phyloP scores from a whole-genome alignment of 2,888 invertebrate genomes.

The Epirrhoe tristata region DNA sequence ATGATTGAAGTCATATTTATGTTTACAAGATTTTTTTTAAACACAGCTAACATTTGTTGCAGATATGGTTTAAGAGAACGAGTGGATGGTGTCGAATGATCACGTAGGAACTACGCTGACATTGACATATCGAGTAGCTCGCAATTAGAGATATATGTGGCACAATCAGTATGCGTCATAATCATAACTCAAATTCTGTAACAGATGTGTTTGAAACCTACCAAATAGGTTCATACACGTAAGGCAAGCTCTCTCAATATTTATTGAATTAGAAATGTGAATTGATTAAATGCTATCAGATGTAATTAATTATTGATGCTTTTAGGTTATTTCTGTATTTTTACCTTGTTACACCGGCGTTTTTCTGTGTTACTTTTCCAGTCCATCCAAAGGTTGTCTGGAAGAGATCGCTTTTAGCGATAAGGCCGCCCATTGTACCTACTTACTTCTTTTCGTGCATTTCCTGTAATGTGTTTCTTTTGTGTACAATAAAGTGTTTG shows the following conservation, averaged over 20 bases:
- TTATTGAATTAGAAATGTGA: not conserved
- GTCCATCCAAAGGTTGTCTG: too few relatives aligned
- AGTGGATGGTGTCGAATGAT: conserved; percentile 24
- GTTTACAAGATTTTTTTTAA: too few relatives aligned
- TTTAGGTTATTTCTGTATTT: too few relatives aligned
- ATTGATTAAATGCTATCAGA: not conserved
- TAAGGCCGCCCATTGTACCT: too few relatives aligned
- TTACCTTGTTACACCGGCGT: too few relatives aligned
- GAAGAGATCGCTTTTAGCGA: too few relatives aligned
- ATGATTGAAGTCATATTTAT: too few relatives aligned
- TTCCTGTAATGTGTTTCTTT: too few relatives aligned
- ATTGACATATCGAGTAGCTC: conserved; percentile 32
- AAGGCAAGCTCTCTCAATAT: not conserved
- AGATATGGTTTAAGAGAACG: conserved; percentile 13
- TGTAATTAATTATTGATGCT: too few relatives aligned
- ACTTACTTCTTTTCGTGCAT: too few relatives aligned
- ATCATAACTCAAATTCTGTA: not conserved
- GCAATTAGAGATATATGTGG: conserved; percentile 22
- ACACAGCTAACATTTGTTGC: not conserved
- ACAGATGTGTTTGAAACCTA: not conserved
- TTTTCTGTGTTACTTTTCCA: too few relatives aligned
- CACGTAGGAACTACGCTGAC: conserved; percentile 31
- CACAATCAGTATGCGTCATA: conserved; percentile 3
- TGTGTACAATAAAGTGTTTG: too few relatives aligned
- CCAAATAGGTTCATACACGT: not conserved